Percentiles rank a stretch among this genome's conserved stretches.
Conservation (phyloP, 2,113 vertebrate species). For the Rhea americana region DNA sequence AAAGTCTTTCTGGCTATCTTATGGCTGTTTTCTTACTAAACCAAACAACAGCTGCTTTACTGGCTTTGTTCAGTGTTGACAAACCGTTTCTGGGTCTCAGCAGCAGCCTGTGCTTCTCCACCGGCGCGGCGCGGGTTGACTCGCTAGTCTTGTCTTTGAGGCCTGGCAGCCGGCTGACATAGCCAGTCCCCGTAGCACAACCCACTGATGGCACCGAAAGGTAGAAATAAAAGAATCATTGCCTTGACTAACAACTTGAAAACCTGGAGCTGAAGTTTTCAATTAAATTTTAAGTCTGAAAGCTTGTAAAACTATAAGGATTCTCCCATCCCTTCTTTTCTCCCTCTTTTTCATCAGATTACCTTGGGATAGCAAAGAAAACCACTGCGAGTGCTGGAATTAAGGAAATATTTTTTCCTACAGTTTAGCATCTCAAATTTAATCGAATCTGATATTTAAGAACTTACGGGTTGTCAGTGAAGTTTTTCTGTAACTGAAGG, state of each 20-base stretch:
- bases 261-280: background rate
- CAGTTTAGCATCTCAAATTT: background rate
- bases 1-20: background rate
- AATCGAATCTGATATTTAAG: background rate
- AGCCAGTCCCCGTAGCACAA: background rate
- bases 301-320: background rate
- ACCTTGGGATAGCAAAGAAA: background rate
- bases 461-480: accelerated
- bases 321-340: background rate
- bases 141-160: background rate
- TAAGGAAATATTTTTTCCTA: background rate
- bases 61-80: background rate
- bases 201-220: background rate
- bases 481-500: background rate
- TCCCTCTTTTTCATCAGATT: background rate
- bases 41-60: background rate
- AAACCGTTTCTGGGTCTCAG: background rate
- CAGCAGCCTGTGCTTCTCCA: background rate
- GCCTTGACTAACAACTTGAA: background rate
- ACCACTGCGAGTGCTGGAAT: background rate
- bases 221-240: background rate
- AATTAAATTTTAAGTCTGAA: background rate
- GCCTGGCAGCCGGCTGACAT: background rate
- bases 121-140: background rate
- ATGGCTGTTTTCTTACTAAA: background rate